Evolutionary conservation across 2,113 vertebrate genomes (phyloP).

Genomic region (Lycaon pictus): DNA sequence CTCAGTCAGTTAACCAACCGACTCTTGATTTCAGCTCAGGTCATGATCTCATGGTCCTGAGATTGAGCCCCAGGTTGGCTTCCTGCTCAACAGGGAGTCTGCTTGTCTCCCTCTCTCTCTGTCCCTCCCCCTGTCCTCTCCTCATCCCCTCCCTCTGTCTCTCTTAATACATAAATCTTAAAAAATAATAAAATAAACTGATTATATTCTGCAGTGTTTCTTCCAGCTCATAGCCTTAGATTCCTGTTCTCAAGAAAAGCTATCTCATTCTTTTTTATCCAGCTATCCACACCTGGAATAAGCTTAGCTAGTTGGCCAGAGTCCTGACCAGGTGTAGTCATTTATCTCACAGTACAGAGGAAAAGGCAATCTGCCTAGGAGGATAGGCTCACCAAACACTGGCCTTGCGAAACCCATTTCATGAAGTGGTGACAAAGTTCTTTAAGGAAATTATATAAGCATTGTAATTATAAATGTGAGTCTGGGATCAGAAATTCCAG

Average conservation of each 20-base stretch:
- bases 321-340: background rate
- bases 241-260: background rate
- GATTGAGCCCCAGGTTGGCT: background rate
- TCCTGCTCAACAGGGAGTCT: background rate
- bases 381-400: background rate
- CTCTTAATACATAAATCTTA: background rate
- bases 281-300: background rate
- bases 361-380: conserved; percentile 4
- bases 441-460: background rate
- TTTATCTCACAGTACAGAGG: background rate
- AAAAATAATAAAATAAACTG: background rate
- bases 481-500: background rate
- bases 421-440: background rate
- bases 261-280: background rate
- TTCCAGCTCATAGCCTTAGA: background rate
- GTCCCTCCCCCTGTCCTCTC: background rate
- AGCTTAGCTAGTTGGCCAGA: background rate
- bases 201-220: background rate
- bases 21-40: background rate
- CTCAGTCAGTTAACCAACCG: background rate
- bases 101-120: background rate
- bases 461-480: background rate
- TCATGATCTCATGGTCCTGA: background rate
- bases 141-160: background rate
- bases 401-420: background rate